Base-by-base conservation (phyloP, 2,113 vertebrate genomes). In the Vulpes vulpes region DNA sequence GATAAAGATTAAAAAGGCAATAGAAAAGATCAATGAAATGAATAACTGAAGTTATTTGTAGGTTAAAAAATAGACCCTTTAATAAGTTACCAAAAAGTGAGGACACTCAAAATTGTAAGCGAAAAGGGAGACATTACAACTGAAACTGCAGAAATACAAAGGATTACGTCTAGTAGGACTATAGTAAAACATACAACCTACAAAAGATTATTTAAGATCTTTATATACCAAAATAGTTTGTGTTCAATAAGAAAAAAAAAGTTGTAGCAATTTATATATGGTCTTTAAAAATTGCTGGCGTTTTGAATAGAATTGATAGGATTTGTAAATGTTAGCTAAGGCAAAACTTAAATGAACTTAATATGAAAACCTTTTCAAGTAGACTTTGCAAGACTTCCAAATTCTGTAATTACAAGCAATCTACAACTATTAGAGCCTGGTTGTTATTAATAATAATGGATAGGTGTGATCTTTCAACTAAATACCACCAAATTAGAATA, bases 401-500 rank as follows among this genome's bases (percentile, higher is more conserved):
- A 51, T 94, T 92, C 88, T 83, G 20, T 43, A 92, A 94, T 91
- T 38, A 78, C 14, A 93, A 84, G 8, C 8, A 84, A 86, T 89
- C 8, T 74, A 49, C 53, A 9, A 35, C 19, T 91, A 20, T 76
- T 71, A 79, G 4, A 96, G 23, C 8, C 12, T 91, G 55, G 32
- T 32, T 92, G 30, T 76, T 74, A 94, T 73, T 92, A 85, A 67
- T 81, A 92, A 90, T 90, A 64, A 23, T 62, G 43, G 51, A 30
- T 38, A 91, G 49, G 27, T 87, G 15, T 94, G 43, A 94, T 96
- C 57, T 78, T 91, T 92, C 80, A 87, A 76, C 6, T 25, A 96
- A 88, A 60, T 92, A 73, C 32, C 38, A 76, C 23, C 17, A 97
- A 94, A 86, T 96, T 97, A 74, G 62, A 93, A 43, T 96, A 84